Evolutionary conservation across 2,888 invertebrate genomes (phyloP).

Genomic region (Allophyes oxyacanthae): DNA sequence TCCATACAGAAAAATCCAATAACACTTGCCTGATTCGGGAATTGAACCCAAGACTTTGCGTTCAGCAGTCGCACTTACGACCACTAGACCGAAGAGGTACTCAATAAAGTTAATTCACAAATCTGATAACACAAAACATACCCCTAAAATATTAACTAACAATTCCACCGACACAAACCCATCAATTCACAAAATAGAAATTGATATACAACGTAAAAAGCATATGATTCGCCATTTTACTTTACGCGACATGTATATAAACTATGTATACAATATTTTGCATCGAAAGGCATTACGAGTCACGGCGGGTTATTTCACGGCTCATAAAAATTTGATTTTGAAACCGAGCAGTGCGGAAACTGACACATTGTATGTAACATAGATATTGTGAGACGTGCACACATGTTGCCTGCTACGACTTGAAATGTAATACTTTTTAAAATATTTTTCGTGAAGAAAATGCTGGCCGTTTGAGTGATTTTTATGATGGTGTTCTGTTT

Average conservation of each 20-base stretch:
- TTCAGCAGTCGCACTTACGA: too few relatives aligned
- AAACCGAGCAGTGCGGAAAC: constrained; percentile 58
- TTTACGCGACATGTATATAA: constrained; percentile 38
- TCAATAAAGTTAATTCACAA: too few relatives aligned
- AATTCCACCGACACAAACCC: too few relatives aligned
- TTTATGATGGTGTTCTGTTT: constrained; percentile 12
- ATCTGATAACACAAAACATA: too few relatives aligned
- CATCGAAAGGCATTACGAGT: constrained; percentile 56
- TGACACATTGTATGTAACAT: constrained; percentile 66
- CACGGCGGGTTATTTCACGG: constrained; percentile 66
- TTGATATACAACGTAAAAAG: constrained; percentile 46
- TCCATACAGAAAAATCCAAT: too few relatives aligned
- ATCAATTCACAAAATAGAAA: constrained; percentile 8
- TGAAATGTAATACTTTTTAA: constrained; percentile 40
- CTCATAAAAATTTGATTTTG: constrained; percentile 71
- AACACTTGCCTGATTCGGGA: too few relatives aligned
- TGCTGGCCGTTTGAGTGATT: constrained; percentile 6
- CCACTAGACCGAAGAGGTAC: too few relatives aligned
- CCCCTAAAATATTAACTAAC: too few relatives aligned
- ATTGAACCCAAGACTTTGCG: too few relatives aligned
- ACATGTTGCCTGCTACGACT: constrained; percentile 40
- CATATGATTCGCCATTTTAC: constrained; percentile 34
- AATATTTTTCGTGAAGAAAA: constrained; percentile 36
- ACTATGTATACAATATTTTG: constrained; percentile 55
- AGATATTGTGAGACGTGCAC: constrained; percentile 53